Conservation (phyloP, 2,113 vertebrate genomes). For the Tragelaphus imberbis region DNA sequence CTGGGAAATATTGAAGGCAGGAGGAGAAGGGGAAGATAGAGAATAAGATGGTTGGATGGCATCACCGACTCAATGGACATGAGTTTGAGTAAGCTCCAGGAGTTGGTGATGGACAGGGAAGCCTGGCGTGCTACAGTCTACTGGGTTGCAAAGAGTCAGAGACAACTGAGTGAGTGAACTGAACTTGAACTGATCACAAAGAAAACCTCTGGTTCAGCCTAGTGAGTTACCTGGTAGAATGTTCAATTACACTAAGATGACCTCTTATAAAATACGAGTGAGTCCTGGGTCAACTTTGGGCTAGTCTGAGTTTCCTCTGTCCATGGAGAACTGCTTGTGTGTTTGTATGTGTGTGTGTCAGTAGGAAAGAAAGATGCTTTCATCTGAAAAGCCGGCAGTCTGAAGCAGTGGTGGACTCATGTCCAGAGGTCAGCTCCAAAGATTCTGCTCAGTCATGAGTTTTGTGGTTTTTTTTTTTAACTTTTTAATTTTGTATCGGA, state of each 20-base stretch:
- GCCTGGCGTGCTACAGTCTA: background rate
- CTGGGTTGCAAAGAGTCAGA: background rate
- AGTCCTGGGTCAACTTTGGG: background rate
- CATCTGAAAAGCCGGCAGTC: background rate
- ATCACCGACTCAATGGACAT: background rate
- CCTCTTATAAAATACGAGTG: background rate
- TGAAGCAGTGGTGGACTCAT: background rate
- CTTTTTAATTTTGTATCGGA: background rate
- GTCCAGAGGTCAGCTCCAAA: background rate
- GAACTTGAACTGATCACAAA: background rate
- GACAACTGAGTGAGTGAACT: background rate
- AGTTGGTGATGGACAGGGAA: background rate
- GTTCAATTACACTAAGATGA: background rate
- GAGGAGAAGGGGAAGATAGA: background rate
- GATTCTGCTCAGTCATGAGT: background rate
- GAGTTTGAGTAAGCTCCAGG: background rate
- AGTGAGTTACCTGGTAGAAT: background rate
- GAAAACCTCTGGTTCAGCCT: background rate
- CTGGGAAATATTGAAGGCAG: background rate
- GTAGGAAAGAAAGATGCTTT: background rate
- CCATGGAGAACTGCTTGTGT: background rate
- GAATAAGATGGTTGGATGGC: background rate
- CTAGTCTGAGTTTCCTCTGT: background rate
- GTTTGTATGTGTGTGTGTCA: background rate
- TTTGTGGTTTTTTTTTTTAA: fast-evolving